Base-by-base conservation (phyloP, 2,888 invertebrate species). In the Drosophila subquinaria region DNA sequence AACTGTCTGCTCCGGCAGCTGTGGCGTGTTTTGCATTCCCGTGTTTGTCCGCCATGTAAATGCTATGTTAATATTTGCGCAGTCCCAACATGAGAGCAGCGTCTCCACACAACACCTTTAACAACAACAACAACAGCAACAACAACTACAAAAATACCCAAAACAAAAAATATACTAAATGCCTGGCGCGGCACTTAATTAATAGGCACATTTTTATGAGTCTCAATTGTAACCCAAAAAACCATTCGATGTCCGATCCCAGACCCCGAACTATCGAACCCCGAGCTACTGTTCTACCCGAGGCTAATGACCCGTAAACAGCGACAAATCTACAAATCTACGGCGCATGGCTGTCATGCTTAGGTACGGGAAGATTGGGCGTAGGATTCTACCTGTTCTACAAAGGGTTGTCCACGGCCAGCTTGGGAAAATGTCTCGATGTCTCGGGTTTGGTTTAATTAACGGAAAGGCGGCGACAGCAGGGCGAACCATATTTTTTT, bases 41-140 rank as follows among this genome's bases (percentile, higher is more conserved):
- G 36, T 61, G 62, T 72, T 76, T 76, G 76, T 56, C 35, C 59
- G 33, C 53, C 74, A 66, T 68, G 78, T 67, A 74, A 83, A 84
- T 76, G 64, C 62, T 59, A 73, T 76, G 78, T 74, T 81, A 84
- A 84, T 83, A 80, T 81, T 81, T 83, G 60, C 48, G 65, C 59
- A 67, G 61, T 53, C 55, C 53, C 64, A 59, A 36, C 53, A 61
- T 17, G n/a, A 36, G 30, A 30, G 47, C 47, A 38, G n/a, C 38
- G 13, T 53, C 15, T 42, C 23, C 43, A 20, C 40, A 27, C 45
- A 62, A 66, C 60, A 77, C 64, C 69, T 51, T 20, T 15, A 38
- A 62, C 43, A 30, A 33, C 30, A 30, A 30, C 27, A 62, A 55
- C 23, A 23, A 23, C 1, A 23, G 3, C 1, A 2, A 23, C 23